Conservation (phyloP, 2,888 invertebrate genomes). For the Parthenolecanium corni region DNA sequence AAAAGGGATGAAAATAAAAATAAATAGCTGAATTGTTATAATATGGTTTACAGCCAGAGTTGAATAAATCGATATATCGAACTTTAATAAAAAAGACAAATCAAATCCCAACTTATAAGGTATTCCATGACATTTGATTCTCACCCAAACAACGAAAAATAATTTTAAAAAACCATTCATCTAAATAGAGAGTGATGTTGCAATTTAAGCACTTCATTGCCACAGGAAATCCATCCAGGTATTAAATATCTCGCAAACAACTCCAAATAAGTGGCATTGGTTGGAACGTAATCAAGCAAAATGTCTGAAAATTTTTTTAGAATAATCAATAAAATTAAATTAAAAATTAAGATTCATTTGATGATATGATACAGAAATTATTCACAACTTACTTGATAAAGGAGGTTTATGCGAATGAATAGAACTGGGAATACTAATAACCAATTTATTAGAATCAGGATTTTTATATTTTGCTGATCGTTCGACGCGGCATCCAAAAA, state of each 20-base stretch:
- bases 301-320: conserved; percentile 46
- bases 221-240: conserved; percentile 73
- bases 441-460: conserved; percentile 44
- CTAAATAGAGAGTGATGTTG: conserved; percentile 39
- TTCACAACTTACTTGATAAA: conserved; percentile 47
- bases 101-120: too few species aligned
- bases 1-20: too few species aligned
- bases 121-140: too few species aligned
- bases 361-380: background rate
- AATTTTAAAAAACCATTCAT: too few species aligned
- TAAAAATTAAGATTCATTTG: background rate
- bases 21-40: too few species aligned
- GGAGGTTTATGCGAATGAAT: conserved; percentile 95
- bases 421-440: conserved; percentile 79
- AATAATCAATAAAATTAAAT: conserved; percentile 19
- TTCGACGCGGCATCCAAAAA: conserved; percentile 45
- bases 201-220: conserved; percentile 73
- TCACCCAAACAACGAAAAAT: too few species aligned
- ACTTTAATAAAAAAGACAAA: too few species aligned
- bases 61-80: too few species aligned
- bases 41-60: too few species aligned
- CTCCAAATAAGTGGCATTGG: conserved; percentile 60
- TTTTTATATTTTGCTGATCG: conserved; percentile 28
- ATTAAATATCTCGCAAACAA: conserved; percentile 83
- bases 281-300: conserved; percentile 46